phyloP scores from a whole-genome alignment of 1,140 invertebrate genomes.

The Bathynomus jamesi region DNA sequence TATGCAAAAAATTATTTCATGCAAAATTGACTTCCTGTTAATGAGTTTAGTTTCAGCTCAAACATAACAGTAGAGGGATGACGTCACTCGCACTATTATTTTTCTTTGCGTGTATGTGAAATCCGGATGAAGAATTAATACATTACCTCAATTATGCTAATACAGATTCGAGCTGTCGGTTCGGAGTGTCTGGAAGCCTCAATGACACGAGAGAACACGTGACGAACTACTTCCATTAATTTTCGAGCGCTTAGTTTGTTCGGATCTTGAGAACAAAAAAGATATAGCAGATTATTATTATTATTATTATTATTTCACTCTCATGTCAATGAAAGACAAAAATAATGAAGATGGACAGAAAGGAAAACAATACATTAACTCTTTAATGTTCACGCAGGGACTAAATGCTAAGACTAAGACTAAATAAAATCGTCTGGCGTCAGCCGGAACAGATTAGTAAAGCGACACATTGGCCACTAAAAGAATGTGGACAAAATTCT shows the following conservation, averaged over 20 bases:
- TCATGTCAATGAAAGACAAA: too few species aligned
- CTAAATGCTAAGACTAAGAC: too few species aligned
- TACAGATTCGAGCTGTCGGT: slow-evolving; percentile 69
- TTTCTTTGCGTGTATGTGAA: neutral
- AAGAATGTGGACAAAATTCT: too few species aligned
- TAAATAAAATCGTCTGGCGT: too few species aligned
- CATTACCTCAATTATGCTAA: slow-evolving; percentile 66
- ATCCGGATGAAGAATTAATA: neutral
- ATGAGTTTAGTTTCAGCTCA: neutral
- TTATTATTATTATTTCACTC: too few species aligned
- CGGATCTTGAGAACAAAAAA: slow-evolving; percentile 53
- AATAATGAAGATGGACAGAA: too few species aligned
- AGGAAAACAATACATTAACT: too few species aligned
- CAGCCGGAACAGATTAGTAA: too few species aligned
- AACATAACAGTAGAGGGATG: neutral
- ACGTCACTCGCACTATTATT: neutral
- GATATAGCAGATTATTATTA: too few species aligned
- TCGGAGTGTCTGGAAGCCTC: slow-evolving; percentile 67
- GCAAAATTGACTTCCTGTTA: neutral
- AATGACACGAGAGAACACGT: slow-evolving; percentile 66
- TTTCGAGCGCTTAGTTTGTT: slow-evolving; percentile 64
- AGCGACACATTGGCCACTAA: too few species aligned
- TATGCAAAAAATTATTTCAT: neutral
- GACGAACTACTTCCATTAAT: slow-evolving; percentile 73
- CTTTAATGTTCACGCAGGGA: too few species aligned